Percentiles rank a stretch among this genome's conserved stretches.
Conservation (phyloP, 2,888 invertebrate species). For the Ferrisia virgata region DNA sequence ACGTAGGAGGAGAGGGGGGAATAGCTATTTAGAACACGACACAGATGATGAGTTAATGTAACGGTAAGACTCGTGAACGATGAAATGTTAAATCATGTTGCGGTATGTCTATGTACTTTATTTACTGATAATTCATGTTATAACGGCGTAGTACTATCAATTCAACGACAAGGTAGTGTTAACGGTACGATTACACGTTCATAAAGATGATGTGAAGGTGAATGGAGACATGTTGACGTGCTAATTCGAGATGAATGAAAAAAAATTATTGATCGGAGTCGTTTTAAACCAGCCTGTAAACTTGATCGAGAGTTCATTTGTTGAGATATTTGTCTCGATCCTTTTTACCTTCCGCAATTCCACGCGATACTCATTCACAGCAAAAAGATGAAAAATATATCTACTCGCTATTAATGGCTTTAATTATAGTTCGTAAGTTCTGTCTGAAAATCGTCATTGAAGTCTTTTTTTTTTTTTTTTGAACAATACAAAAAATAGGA, state of each 20-base stretch:
- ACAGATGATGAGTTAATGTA: not conserved
- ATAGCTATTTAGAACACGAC: not conserved
- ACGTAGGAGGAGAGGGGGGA: too few relatives aligned
- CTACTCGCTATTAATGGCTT: too few relatives aligned
- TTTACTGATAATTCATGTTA: not conserved
- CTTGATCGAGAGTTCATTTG: too few relatives aligned
- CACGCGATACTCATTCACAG: too few relatives aligned
- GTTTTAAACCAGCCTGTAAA: not conserved
- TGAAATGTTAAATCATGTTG: not conserved
- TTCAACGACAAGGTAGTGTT: not conserved
- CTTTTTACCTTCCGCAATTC: too few relatives aligned
- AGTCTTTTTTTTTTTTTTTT: too few relatives aligned
- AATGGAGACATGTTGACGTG: not conserved
- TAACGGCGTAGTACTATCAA: not conserved
- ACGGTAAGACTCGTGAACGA: not conserved
- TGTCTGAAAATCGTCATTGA: too few relatives aligned
- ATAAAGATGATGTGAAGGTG: not conserved
- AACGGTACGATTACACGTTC: not conserved
- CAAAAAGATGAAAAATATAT: too few relatives aligned
- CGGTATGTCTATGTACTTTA: too few relatives aligned
- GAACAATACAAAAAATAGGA: too few relatives aligned
- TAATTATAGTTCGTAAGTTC: too few relatives aligned
- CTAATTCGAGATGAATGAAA: not conserved
- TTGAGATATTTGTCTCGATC: too few relatives aligned
- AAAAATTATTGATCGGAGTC: not conserved